Evolutionary conservation across 2,888 invertebrate genomes (phyloP).

Genomic region (Metacarcinus magister): DNA sequence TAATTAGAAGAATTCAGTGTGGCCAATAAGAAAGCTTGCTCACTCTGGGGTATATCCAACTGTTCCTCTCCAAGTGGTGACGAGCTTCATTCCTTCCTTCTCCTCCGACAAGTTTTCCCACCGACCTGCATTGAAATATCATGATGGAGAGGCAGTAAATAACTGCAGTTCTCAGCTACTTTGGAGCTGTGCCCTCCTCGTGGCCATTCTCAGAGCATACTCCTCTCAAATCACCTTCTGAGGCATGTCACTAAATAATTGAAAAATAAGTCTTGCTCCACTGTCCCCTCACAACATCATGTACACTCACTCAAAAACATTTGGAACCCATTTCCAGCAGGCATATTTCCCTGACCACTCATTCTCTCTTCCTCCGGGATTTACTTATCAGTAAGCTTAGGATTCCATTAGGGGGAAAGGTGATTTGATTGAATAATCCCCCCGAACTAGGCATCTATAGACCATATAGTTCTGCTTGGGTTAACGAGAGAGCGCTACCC

Average conservation of each 20-base stretch:
- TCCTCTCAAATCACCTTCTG: not conserved
- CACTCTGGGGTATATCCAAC: conserved; percentile 84
- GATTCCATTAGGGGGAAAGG: too few species aligned
- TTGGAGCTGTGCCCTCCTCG: not conserved
- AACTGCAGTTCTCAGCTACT: not conserved
- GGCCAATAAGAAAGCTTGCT: conserved; percentile 33
- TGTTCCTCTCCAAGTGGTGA: conserved; percentile 83
- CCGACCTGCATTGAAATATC: conserved; percentile 63
- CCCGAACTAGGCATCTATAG: too few species aligned
- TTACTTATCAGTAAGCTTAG: too few species aligned
- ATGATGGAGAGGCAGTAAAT: not conserved
- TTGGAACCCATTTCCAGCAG: too few species aligned
- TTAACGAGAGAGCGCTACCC: too few species aligned
- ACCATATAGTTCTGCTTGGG: too few species aligned
- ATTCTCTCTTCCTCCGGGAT: too few species aligned
- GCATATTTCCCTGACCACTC: too few species aligned
- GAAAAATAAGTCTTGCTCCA: not conserved
- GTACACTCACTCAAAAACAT: too few species aligned
- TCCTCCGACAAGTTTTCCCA: conserved; percentile 78
- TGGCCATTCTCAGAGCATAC: not conserved
- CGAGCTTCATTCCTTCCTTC: conserved; percentile 69
- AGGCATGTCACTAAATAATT: not conserved
- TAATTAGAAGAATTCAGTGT: not conserved
- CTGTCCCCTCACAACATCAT: too few species aligned
- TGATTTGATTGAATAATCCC: too few species aligned